Evolutionary conservation across 2,797 vertebrate species (phyloP), one percentile per base, ranked within the genome.

Genomic region (Brachyalestes nurse): DNA sequence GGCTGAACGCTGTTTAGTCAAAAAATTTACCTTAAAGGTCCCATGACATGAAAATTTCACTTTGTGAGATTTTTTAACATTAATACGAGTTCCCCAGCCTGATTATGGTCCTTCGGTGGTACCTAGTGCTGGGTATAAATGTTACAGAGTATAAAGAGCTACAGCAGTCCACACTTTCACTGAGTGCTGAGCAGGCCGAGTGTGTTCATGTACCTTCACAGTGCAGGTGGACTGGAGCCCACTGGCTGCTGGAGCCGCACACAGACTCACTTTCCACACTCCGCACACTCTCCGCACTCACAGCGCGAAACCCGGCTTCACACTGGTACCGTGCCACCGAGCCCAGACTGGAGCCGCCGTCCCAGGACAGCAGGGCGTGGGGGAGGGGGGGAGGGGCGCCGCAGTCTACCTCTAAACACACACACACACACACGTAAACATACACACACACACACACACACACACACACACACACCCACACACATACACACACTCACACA

Each of bases 321-420:
- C 95, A 96, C 67, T 73, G 84, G 88, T 94, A 95, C 62, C 83
- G 72, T 65, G 91, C 93, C 77, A 62, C 79, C 78, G 93, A 92
- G 77, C 92, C 93, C 83, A 93, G 82, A 49, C 83, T 88, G 70
- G 92, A 91, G 75, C 57, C 73, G 2, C 82, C 79, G 82, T 84
- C 83, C 91, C 92, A 93, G 38, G 87, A 77, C 66, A 88, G 79
- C 61, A 86, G 28, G 25, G 94, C 84, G 61, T 94, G 86, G 77
- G 89, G 87, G 57, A 92, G 47, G 40, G 69, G 55, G 13, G 80
- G 79, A 13, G 93, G 94, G 1, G 45, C 75, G 9, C 93, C 92
- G 80, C 95, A 96, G 86, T 91, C 88, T 70, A 95, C 83, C 75
- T 91, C 95, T 96, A 86, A 40, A 84, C 72, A 65, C 78, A 75